Percentiles rank a stretch among this genome's conserved stretches.
phyloP scores from a whole-genome alignment of 2,113 vertebrate genomes.

The Carassius auratus region DNA sequence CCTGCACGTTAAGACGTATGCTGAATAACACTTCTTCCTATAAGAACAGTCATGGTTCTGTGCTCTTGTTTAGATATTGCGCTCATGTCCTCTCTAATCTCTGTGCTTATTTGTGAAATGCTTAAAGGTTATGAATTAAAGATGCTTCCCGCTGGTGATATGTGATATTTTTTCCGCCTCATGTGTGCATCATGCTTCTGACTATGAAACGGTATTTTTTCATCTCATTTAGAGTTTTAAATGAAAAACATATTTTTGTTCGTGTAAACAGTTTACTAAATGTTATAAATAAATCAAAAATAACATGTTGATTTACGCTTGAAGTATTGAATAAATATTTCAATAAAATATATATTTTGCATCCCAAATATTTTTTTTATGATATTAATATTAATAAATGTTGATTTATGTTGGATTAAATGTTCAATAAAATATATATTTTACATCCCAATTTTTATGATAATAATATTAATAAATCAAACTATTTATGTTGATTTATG shows the following conservation, averaged over 20 bases:
- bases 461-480: too few relatives aligned
- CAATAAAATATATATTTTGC: too few relatives aligned
- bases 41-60: conserved; percentile 20
- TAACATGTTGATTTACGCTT: too few relatives aligned
- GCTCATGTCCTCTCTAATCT: conserved; percentile 25
- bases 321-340: too few relatives aligned
- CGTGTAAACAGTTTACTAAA: too few relatives aligned
- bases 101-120: conserved; percentile 15
- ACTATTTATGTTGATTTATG: too few relatives aligned
- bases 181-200: neutral
- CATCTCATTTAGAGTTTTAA: neutral
- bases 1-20: neutral
- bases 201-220: neutral
- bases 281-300: too few relatives aligned
- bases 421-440: too few relatives aligned
- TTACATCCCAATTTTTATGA: too few relatives aligned
- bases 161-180: neutral
- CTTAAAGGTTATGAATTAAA: neutral
- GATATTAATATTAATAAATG: too few relatives aligned
- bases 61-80: conserved; percentile 33
- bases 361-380: too few relatives aligned
- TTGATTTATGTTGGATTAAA: too few relatives aligned
- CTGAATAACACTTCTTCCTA: conserved; percentile 2
- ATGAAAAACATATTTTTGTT: neutral
- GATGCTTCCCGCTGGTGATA: neutral